Evolutionary conservation across 2,888 invertebrate species (phyloP), one percentile per base, ranked within the genome.

Genomic region (Xylocampa areola): DNA sequence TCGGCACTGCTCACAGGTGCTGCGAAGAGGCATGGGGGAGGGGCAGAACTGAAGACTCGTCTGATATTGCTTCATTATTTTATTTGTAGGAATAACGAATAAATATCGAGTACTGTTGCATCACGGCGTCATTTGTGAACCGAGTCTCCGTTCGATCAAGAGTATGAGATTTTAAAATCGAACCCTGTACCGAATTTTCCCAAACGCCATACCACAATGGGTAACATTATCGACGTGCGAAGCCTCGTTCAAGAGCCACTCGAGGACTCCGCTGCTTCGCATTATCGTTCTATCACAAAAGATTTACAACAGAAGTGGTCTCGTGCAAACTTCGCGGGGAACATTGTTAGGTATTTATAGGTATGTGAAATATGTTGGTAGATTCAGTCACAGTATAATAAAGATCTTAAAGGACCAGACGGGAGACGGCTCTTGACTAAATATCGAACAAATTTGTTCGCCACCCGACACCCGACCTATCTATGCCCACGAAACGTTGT

Each of bases 1-100:
- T 80, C 55, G 79, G 71, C 57, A 48, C 36, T 21, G 47, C 43
- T 66, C 33, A 47, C 58, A 68, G 69, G 33, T 54, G 43, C 37
- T 47, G 50, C 40, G 33, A 19, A 36, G 68, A 57, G 48, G 43
- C 32, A 6, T 39, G 5, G 16, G 40, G 6, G 29, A 21, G 19
- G 11, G 13, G 19, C 7, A 11, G n/a, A 10, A 14, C 21, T 8
- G 54, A 36, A 25, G 27, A n/a, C 39, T 39, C 40, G 30, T 19
- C 51, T 40, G 54, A 13, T 32, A 36, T 37, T 14, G 25, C 19
- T 54, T 54, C 48, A 50, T 58, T 59, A 61, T 61, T 44, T 35
- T 48, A 53, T 43, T 60, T 50, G 43, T 40, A 14, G 14, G 23
- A 43, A 44, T 50, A 43, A 50, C n/a, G 25, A 55, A 44, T 11